These are phyloP conservation scores for Erebia epiphron DNA, from an alignment of 2,888 invertebrate species.

Conservation along the genomic window DNA sequence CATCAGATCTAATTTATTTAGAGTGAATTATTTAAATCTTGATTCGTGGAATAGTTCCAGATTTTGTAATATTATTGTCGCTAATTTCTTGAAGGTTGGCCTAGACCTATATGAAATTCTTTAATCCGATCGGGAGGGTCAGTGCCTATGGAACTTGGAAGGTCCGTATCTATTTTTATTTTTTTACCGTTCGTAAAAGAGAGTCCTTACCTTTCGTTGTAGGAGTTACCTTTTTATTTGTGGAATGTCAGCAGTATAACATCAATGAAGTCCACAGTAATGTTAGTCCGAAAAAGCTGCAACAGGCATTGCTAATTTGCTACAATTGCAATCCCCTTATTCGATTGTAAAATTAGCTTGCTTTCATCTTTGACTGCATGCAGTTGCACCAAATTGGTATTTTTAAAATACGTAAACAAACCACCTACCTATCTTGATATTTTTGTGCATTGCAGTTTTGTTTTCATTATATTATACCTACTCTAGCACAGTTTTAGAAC, in stretches of 20 bases:
- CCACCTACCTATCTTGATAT: not conserved
- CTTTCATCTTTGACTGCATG: too few species aligned
- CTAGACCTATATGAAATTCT: not conserved
- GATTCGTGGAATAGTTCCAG: constrained; percentile 55
- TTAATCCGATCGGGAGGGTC: not conserved
- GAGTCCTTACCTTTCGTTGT: too few species aligned
- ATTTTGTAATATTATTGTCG: constrained; percentile 15
- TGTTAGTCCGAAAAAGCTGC: too few species aligned
- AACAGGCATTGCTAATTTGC: too few species aligned
- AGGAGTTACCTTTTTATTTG: too few species aligned
- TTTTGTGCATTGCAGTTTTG: constrained; percentile 4
- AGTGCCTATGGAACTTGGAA: not conserved
- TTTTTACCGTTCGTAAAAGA: too few species aligned
- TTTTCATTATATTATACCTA: not conserved
- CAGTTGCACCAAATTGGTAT: too few species aligned
- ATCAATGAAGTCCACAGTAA: too few species aligned
- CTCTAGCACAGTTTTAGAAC: constrained; percentile 9
- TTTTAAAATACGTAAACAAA: not conserved
- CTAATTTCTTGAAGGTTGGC: not conserved
- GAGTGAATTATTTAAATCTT: constrained; percentile 62
- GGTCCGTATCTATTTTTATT: too few species aligned
- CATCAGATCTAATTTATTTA: constrained; percentile 59
- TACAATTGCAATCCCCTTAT: too few species aligned
- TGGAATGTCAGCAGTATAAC: too few species aligned
- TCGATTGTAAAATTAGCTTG: too few species aligned